Conservation (phyloP, 2,888 invertebrate species). For the Meliscaeva auricollis region DNA sequence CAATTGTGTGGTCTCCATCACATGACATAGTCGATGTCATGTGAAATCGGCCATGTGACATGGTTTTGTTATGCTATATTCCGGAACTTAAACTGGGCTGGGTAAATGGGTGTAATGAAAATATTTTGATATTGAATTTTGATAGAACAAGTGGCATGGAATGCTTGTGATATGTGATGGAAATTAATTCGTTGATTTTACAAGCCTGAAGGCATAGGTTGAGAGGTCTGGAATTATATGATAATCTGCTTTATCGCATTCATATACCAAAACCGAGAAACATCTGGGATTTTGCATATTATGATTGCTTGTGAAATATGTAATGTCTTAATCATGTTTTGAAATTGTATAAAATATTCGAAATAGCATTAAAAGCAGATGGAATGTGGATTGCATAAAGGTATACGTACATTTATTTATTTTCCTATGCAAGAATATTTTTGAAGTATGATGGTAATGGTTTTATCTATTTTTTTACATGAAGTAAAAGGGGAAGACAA, state of each 20-base stretch:
- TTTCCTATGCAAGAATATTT: no score
- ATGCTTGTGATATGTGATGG: slow-evolving; percentile 41
- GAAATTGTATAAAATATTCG: not conserved
- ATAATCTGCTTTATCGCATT: not conserved
- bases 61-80: slow-evolving; percentile 40
- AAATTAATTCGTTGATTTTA: slow-evolving; percentile 48
- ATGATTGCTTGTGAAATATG: slow-evolving; percentile 1
- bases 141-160: slow-evolving; percentile 40
- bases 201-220: slow-evolving; percentile 6
- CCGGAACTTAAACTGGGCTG: slow-evolving; percentile 10
- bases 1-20: slow-evolving; percentile 8
- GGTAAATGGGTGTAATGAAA: slow-evolving; percentile 34
- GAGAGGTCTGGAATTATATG: not conserved
- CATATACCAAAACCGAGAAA: not conserved
- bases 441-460: no score
- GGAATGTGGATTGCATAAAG: no score
- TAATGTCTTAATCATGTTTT: not conserved
- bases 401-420: no score
- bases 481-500: no score
- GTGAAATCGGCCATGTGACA: slow-evolving; percentile 60
- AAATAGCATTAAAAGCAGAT: no score
- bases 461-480: no score
- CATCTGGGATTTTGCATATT: slow-evolving; percentile 15
- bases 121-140: slow-evolving; percentile 56
- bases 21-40: slow-evolving; percentile 52